Conservation (phyloP, 2,797 vertebrate genomes). For the Amphiprion clarkii region DNA sequence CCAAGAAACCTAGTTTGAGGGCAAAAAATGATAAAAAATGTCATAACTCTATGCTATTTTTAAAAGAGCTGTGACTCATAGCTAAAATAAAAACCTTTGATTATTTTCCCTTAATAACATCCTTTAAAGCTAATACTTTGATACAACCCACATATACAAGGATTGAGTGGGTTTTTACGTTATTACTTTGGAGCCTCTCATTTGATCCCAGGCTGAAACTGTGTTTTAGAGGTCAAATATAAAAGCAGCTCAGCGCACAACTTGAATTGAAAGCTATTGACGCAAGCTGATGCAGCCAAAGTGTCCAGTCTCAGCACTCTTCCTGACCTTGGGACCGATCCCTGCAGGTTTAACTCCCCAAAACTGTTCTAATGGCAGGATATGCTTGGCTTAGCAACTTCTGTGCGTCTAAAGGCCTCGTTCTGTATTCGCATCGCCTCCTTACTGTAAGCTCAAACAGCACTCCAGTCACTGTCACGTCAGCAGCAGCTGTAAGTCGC, state of each 20-base stretch:
- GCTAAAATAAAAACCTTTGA: neutral
- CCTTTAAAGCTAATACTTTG: neutral
- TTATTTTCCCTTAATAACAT: neutral
- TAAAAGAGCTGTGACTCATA: neutral
- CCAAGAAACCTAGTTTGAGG: neutral
- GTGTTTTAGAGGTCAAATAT: constrained; percentile 27
- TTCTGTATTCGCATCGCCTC: constrained; percentile 58
- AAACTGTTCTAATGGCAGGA: constrained; percentile 45
- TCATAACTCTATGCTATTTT: neutral
- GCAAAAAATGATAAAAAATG: neutral
- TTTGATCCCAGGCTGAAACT: neutral
- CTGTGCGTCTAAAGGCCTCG: constrained; percentile 31
- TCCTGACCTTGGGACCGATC: constrained; percentile 53
- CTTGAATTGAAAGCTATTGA: constrained; percentile 29
- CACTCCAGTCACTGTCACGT: constrained; percentile 29
- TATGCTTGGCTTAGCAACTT: constrained; percentile 66
- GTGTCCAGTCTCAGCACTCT: constrained; percentile 59
- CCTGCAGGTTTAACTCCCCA: constrained; percentile 54
- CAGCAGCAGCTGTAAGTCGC: constrained; percentile 39
- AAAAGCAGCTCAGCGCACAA: neutral
- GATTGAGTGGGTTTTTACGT: neutral
- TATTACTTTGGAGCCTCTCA: neutral
- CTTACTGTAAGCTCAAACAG: constrained; percentile 22
- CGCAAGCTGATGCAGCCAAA: constrained; percentile 26
- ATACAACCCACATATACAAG: neutral